Evolutionary conservation across 2,797 vertebrate species (phyloP).

Genomic region (Alosa sapidissima): DNA sequence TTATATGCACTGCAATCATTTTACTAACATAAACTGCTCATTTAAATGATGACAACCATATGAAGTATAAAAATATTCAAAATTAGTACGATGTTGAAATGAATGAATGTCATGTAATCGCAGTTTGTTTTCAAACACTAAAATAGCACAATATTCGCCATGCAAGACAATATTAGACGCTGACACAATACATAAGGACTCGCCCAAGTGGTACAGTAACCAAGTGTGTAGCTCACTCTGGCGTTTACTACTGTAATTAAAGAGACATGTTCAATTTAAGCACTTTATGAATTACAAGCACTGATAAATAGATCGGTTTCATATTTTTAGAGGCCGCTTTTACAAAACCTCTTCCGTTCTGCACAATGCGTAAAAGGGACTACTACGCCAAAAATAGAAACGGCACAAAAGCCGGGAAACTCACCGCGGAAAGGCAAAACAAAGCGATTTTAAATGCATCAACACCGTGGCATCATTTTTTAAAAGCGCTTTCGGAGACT

Average conservation of each 20-base stretch:
- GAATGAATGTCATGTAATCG: too few species aligned
- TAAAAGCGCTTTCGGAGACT: background rate
- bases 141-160: background rate
- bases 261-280: background rate
- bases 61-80: background rate
- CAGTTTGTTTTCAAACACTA: background rate
- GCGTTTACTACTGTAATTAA: background rate
- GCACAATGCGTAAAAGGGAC: background rate
- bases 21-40: background rate
- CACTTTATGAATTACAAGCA: background rate
- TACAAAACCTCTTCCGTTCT: background rate
- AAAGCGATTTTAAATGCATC: slow-evolving; percentile 31
- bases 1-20: background rate
- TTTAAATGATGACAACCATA: background rate
- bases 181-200: slow-evolving; percentile 19
- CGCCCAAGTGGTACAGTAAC: slow-evolving; percentile 9
- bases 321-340: background rate
- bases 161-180: background rate
- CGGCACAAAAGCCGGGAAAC: slow-evolving; percentile 42
- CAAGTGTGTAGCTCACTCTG: background rate
- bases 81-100: background rate
- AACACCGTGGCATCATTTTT: slow-evolving; percentile 24
- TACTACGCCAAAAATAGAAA: slow-evolving; percentile 6
- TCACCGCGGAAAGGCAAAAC: slow-evolving; percentile 29
- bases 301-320: background rate